These are phyloP conservation scores for Tethea ocularis DNA, from an alignment of 2,888 invertebrate species.

Conservation along the genomic window DNA sequence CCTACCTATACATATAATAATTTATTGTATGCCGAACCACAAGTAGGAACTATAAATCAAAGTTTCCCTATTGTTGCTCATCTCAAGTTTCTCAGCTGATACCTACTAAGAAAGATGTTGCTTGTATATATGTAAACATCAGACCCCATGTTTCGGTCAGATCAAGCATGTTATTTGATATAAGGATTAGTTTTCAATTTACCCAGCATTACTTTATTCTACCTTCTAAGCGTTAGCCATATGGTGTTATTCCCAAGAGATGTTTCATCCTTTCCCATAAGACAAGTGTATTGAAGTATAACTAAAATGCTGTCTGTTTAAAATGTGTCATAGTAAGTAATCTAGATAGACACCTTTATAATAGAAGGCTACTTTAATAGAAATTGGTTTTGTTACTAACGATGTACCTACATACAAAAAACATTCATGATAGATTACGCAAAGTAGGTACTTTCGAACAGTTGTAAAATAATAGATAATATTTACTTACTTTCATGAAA, in stretches of 20 bases:
- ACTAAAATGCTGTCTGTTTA: too few species aligned
- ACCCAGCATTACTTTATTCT: neutral
- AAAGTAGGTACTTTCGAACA: too few species aligned
- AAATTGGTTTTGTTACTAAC: too few species aligned
- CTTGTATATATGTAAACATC: neutral
- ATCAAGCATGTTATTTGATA: neutral
- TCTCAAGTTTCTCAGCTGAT: neutral
- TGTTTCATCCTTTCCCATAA: neutral
- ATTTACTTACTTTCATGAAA: too few species aligned
- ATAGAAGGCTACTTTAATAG: too few species aligned
- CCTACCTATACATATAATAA: neutral
- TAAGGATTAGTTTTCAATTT: neutral
- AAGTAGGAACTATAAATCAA: neutral
- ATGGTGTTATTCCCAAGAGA: neutral
- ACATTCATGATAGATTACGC: too few species aligned
- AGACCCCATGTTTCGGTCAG: neutral
- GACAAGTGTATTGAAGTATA: neutral
- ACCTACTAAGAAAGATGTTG: neutral
- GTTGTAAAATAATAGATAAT: too few species aligned
- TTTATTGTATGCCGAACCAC: neutral
- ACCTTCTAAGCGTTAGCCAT: neutral
- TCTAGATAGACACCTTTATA: too few species aligned
- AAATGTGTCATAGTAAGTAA: too few species aligned
- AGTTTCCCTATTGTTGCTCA: neutral
- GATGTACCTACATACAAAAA: too few species aligned